Evolutionary conservation across 2,797 vertebrate genomes (phyloP).

Genomic region (Pterois miles): DNA sequence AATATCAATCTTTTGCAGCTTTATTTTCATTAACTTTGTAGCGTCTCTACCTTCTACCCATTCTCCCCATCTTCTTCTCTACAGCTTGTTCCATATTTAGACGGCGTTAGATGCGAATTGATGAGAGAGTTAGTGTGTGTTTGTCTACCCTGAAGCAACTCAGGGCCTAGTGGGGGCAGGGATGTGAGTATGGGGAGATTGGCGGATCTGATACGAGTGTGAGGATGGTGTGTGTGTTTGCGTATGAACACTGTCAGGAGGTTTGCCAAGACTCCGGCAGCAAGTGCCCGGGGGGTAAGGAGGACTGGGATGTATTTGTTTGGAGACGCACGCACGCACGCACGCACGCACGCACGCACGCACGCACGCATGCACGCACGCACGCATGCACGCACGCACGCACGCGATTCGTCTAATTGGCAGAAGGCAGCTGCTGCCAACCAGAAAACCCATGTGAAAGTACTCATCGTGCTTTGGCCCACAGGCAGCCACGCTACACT

Average conservation of each 20-base stretch:
- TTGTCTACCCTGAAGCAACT: constrained; percentile 35
- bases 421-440: constrained; percentile 79
- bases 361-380: not conserved
- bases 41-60: not conserved
- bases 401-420: constrained; percentile 69
- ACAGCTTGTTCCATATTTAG: constrained; percentile 51
- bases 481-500: constrained; percentile 73
- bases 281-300: constrained; percentile 46
- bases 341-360: constrained; percentile 8
- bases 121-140: constrained; percentile 48
- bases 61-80: not conserved
- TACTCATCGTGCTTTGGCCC: constrained; percentile 61
- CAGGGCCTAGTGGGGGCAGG: constrained; percentile 18
- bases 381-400: constrained; percentile 9
- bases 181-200: constrained; percentile 3
- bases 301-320: constrained; percentile 55
- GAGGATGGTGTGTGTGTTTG: constrained; percentile 43
- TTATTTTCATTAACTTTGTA: not conserved
- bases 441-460: constrained; percentile 74
- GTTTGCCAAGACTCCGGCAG: constrained; percentile 46
- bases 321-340: constrained; percentile 13
- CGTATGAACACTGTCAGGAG: constrained; percentile 47
- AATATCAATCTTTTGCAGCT: not conserved
- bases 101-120: constrained; percentile 56
- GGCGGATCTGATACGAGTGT: constrained; percentile 33